These are phyloP conservation scores for Rutpela maculata DNA, from an alignment of 2,888 invertebrate genomes.

Conservation along the genomic window DNA sequence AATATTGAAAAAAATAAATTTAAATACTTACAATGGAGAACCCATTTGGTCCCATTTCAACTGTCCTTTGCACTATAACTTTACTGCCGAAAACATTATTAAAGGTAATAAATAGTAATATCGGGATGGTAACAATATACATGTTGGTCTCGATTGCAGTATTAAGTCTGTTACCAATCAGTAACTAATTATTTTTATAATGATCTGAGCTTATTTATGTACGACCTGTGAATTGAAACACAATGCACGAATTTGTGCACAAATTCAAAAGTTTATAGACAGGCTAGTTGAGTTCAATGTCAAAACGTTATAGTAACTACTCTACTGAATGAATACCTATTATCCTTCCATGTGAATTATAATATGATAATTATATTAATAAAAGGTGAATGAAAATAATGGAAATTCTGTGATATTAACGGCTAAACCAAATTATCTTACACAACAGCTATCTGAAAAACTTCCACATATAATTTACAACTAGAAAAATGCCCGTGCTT, in stretches of 20 bases:
- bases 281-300: slow-evolving; percentile 20
- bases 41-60: not conserved
- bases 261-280: slow-evolving; percentile 16
- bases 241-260: slow-evolving; percentile 19
- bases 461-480: no score
- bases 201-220: slow-evolving; percentile 25
- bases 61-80: not conserved
- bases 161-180: not conserved
- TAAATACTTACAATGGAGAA: slow-evolving; percentile 26
- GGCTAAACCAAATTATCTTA: no score
- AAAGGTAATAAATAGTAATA: not conserved
- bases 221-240: slow-evolving; percentile 9
- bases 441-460: no score
- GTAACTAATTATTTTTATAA: slow-evolving; percentile 17
- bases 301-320: slow-evolving; percentile 7
- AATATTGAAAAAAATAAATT: not conserved
- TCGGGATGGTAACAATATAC: not conserved
- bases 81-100: not conserved
- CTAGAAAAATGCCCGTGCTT: no score
- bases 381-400: not conserved
- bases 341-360: slow-evolving; percentile 5
- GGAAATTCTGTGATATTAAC: not conserved
- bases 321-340: not conserved
- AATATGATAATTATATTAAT: slow-evolving; percentile 22
- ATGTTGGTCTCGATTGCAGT: not conserved